phyloP scores from a whole-genome alignment of 2,888 invertebrate species.

The Lissonota sp. region DNA sequence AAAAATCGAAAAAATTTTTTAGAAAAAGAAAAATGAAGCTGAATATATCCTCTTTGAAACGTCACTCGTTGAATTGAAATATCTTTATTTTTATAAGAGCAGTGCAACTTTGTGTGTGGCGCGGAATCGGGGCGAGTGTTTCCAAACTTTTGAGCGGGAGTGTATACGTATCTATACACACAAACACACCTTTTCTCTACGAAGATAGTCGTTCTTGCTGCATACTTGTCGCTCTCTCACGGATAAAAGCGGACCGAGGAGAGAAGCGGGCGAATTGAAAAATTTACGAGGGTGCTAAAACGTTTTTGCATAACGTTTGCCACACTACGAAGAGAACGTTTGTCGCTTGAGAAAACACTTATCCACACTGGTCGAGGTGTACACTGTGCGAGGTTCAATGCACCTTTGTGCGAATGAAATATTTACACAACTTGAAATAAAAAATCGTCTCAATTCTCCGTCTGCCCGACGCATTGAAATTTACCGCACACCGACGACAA shows the following conservation, averaged over 20 bases:
- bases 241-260: conserved; percentile 29
- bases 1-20: not conserved
- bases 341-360: conserved; percentile 18
- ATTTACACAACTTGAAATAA: conserved; percentile 26
- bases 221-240: not conserved
- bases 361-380: conserved; percentile 6
- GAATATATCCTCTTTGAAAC: too few species aligned
- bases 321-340: conserved; percentile 6
- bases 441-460: conserved; percentile 9
- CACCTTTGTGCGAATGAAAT: conserved; percentile 28
- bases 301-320: conserved; percentile 58
- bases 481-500: too few species aligned
- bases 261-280: conserved; percentile 48
- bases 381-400: conserved; percentile 21
- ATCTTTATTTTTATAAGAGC: too few species aligned
- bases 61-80: too few species aligned
- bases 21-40: too few species aligned
- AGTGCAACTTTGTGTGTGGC: too few species aligned
- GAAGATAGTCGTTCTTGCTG: conserved; percentile 6
- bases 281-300: conserved; percentile 59
- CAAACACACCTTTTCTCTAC: conserved; percentile 18
- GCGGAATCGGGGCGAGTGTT: too few species aligned
- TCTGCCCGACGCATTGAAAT: not conserved
- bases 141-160: too few species aligned
- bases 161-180: not conserved